Percentiles rank a stretch among this genome's conserved stretches.
These are phyloP conservation scores for Caenorhabditis macrosperma DNA, from an alignment of 2,888 invertebrate genomes.

Conservation along the genomic window DNA sequence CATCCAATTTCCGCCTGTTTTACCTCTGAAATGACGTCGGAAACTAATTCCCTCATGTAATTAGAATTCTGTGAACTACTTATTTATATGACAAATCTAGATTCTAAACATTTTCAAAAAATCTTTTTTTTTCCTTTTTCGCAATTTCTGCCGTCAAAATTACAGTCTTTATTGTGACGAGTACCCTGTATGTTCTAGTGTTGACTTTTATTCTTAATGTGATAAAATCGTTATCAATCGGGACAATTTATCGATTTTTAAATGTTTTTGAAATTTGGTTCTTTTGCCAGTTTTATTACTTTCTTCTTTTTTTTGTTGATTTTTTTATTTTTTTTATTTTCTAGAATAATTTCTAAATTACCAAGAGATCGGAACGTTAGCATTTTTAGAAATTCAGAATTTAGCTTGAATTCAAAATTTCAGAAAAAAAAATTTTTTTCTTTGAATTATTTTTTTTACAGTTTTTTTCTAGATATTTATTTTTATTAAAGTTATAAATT, in stretches of 20 bases:
- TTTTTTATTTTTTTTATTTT: background rate
- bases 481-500: no score
- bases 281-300: background rate
- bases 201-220: conserved; percentile 24
- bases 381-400: no score
- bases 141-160: conserved; percentile 2
- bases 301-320: background rate
- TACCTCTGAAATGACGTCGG: no score
- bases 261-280: background rate
- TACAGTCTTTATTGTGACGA: conserved; percentile 29
- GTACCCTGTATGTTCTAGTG: conserved; percentile 8
- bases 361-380: no score
- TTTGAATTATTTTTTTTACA: background rate
- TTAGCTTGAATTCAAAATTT: background rate
- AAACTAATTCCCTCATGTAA: no score
- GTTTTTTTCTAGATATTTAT: no score
- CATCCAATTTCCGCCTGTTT: background rate
- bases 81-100: no score
- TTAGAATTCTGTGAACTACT: conserved; percentile 14
- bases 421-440: no score
- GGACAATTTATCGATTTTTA: background rate
- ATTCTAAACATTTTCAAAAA: background rate
- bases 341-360: background rate
- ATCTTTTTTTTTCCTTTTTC: background rate
- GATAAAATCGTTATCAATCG: conserved; percentile 26